These are phyloP conservation scores for Achlya flavicornis DNA, from an alignment of 2,888 invertebrate genomes.

Conservation along the genomic window DNA sequence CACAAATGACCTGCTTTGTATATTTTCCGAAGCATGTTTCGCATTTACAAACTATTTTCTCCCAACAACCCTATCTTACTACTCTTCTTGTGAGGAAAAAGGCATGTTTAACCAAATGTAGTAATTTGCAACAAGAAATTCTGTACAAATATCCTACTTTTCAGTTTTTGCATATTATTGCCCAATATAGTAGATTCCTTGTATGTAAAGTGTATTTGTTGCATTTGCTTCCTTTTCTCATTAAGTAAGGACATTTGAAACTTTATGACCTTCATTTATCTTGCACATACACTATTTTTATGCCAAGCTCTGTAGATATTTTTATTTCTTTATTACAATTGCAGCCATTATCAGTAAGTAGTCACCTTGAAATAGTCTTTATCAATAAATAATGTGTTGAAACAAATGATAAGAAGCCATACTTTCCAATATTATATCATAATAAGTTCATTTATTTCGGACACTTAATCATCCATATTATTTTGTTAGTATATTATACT, in stretches of 20 bases:
- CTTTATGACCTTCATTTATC: neutral
- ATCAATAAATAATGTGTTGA: neutral
- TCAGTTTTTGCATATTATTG: constrained; percentile 1
- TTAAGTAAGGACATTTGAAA: neutral
- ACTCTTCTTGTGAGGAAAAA: neutral
- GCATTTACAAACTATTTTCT: neutral
- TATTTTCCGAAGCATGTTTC: neutral
- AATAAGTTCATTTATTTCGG: too few relatives aligned
- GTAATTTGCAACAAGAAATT: neutral
- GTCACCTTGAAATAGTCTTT: neutral
- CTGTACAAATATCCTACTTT: neutral
- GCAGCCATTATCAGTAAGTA: constrained; percentile 8
- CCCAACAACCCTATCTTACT: neutral
- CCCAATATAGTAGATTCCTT: neutral
- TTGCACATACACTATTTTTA: neutral
- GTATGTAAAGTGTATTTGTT: neutral
- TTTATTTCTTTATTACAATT: neutral
- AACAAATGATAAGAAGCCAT: neutral
- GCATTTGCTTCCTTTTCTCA: neutral
- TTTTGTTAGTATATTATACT: too few relatives aligned
- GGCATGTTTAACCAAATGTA: too few relatives aligned
- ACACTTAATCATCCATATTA: too few relatives aligned
- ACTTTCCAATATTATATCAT: neutral
- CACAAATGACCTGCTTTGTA: too few relatives aligned
- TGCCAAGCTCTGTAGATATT: neutral